Conservation (phyloP, 2,797 vertebrate genomes). For the Eremophila alpestris region DNA sequence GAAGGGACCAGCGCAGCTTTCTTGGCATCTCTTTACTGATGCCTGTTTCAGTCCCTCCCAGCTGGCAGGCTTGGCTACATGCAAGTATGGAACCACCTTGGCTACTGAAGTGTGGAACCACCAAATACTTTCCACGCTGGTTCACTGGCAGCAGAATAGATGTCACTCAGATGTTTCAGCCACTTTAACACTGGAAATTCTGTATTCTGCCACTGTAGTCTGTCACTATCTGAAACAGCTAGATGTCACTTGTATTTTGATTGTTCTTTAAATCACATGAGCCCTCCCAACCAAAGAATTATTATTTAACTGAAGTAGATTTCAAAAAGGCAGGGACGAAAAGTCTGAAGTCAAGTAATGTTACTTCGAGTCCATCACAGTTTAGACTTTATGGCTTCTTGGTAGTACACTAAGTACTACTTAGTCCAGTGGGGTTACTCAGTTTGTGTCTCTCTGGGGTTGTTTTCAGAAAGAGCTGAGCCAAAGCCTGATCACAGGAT, state of each 20-base stretch:
- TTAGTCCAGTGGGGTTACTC: not conserved
- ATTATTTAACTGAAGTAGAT: not conserved
- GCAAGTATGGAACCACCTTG: not conserved
- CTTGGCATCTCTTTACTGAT: not conserved
- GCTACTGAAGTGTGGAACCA: not conserved
- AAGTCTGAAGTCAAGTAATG: not conserved
- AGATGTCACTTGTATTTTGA: not conserved
- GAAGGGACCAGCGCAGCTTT: not conserved
- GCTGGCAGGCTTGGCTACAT: not conserved
- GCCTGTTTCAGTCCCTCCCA: not conserved
- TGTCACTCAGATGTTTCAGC: not conserved
- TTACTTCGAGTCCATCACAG: not conserved
- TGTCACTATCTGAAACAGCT: not conserved
- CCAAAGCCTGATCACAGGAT: not conserved
- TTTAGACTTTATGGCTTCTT: not conserved
- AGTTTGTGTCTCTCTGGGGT: not conserved
- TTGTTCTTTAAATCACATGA: not conserved
- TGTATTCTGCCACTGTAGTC: not conserved
- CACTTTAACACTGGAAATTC: not conserved
- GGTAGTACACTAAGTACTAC: not conserved
- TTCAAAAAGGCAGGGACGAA: not conserved
- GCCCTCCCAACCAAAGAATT: not conserved
- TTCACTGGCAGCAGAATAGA: not conserved
- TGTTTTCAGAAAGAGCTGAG: not conserved
- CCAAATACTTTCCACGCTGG: not conserved